Conservation (phyloP, 2,113 vertebrate genomes). For the Zosterops lateralis region DNA sequence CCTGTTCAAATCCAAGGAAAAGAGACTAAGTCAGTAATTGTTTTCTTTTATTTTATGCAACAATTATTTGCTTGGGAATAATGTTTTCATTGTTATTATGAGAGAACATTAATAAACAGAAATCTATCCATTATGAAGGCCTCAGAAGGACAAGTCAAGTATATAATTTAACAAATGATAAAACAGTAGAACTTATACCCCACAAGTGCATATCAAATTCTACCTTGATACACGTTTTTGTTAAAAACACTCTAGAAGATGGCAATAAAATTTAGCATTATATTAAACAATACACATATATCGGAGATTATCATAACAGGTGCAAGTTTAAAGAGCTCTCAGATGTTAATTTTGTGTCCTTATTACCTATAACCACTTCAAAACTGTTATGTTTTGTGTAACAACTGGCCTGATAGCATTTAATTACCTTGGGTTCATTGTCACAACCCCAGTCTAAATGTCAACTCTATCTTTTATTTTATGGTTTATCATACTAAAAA, state of each 20-base stretch:
- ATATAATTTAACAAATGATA: not conserved
- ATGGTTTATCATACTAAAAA: not conserved
- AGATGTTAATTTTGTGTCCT: not conserved
- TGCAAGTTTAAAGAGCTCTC: not conserved
- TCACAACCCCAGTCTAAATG: not conserved
- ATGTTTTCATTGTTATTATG: not conserved
- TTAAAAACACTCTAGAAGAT: not conserved
- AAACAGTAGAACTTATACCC: not conserved
- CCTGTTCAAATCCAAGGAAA: not conserved
- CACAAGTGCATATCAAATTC: not conserved
- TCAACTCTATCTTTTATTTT: not conserved
- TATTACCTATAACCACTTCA: not conserved
- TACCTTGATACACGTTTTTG: not conserved
- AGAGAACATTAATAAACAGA: not conserved
- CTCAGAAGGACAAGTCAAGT: not conserved
- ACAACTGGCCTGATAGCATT: not conserved
- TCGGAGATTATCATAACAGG: not conserved
- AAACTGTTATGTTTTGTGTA: not conserved
- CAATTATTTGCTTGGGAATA: not conserved
- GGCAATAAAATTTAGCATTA: not conserved
- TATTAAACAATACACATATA: not conserved
- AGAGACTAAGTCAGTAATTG: not conserved
- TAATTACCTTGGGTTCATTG: not conserved
- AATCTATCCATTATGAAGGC: not conserved
- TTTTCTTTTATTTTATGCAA: not conserved